Evolutionary conservation across 2,113 vertebrate genomes (phyloP).

Genomic region (Oenanthe melanoleuca): DNA sequence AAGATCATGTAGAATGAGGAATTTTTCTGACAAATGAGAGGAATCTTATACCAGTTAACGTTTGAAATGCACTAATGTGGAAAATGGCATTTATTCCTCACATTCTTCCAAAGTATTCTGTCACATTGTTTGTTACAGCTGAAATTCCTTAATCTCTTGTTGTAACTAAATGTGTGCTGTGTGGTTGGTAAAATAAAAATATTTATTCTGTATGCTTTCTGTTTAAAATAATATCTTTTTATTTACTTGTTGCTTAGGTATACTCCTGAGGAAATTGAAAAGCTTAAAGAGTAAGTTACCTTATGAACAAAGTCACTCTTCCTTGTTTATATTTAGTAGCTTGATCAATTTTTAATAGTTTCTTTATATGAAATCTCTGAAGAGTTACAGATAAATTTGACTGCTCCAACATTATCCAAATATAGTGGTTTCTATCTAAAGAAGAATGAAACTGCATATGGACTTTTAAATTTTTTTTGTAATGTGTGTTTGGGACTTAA

Average conservation of each 20-base stretch:
- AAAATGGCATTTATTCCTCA: background rate
- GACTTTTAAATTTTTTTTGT: background rate
- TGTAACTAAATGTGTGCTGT: background rate
- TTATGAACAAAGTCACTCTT: background rate
- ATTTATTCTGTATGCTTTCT: background rate
- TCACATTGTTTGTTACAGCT: background rate
- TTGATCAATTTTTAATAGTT: background rate
- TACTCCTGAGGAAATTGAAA: conserved; percentile 93
- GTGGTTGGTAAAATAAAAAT: background rate
- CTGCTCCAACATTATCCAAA: background rate
- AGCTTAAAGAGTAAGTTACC: conserved; percentile 93
- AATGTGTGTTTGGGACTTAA: background rate
- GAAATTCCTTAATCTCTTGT: background rate
- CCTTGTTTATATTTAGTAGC: background rate
- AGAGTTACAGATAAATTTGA: background rate
- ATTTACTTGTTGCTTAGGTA: conserved; percentile 80
- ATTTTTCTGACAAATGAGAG: background rate
- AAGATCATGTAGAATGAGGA: background rate
- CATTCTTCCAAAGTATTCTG: background rate
- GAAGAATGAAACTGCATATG: background rate
- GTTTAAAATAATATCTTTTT: conserved; percentile 31
- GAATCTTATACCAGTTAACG: background rate
- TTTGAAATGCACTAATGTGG: background rate
- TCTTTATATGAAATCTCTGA: background rate
- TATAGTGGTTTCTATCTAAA: background rate